Evolutionary conservation across 1,140 invertebrate species (phyloP).

Genomic region (Zaprionus nigranus): DNA sequence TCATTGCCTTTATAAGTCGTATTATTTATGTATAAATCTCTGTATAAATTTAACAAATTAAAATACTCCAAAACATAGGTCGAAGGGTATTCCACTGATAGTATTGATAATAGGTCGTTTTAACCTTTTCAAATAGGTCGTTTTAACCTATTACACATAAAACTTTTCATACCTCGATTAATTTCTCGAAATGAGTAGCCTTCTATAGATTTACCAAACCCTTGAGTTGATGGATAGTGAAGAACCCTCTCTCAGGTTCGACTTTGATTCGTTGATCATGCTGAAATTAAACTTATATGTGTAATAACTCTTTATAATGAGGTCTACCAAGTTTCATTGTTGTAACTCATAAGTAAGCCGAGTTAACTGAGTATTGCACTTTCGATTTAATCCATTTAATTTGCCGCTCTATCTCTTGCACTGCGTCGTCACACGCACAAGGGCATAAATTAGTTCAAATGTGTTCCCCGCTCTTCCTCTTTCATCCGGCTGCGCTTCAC

Average conservation of each 20-base stretch:
- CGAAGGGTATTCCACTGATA: too few relatives aligned
- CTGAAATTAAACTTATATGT: background rate
- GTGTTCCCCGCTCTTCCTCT: background rate
- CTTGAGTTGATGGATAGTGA: slow-evolving; percentile 1
- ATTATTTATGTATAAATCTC: background rate
- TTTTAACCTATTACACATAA: background rate
- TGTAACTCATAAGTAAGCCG: background rate
- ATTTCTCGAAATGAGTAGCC: background rate
- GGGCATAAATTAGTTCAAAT: slow-evolving; percentile 24
- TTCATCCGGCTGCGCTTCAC: slow-evolving; percentile 58
- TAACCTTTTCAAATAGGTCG: background rate
- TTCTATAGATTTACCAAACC: slow-evolving; percentile 14
- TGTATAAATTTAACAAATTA: too few relatives aligned
- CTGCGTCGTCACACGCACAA: slow-evolving; percentile 2
- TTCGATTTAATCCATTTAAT: background rate
- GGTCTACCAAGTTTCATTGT: background rate
- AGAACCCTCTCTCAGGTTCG: background rate
- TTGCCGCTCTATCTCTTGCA: background rate
- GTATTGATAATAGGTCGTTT: background rate
- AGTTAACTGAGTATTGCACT: background rate
- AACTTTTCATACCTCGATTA: background rate
- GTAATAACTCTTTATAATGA: background rate
- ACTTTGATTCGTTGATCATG: background rate
- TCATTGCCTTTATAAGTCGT: background rate
- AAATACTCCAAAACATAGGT: too few relatives aligned